Base-by-base conservation (phyloP, 1,140 invertebrate genomes). In the Zophobas atratus region DNA sequence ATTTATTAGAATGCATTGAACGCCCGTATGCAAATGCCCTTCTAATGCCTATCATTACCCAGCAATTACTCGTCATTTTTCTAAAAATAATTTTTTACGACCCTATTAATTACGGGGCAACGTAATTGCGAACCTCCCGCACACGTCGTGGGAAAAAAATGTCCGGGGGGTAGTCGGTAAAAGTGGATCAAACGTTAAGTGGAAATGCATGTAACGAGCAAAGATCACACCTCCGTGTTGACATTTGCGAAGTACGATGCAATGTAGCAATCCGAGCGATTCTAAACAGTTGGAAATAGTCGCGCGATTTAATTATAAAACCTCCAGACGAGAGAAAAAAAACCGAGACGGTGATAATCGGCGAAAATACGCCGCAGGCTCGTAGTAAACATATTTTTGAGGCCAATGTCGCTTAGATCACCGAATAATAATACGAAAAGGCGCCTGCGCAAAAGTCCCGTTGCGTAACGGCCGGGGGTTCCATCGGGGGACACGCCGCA, bases 391-490 rank as follows among this genome's bases (percentile, higher is more conserved):
- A 67, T 43, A 67, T 75, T 75, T 75, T 75, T 60, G 55, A 75
- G 55, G 55, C 73, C 73, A 75, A 63, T 75, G 73, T 75, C 73
- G 56, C 46, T 75, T 63, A 73, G 71, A 73, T 73, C 71, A 73
- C 49, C 71, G 71, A 56, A 73, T 73, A 73, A 73, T 73, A 56
- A 41, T 73, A 41, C n/a, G 34, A 70, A 73, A 73, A 55, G 33
- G 49, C 49, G 49, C 38, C 38, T 51, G 53, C 49, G 39, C 20
- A 20, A 8, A 51, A 2, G 36, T 73, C 53, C 53, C 38, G 71
- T 73, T 55, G 39, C 60, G 60, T n/a, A 67, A 67, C 60, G 60
- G 38, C 60, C 60, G 39, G 60, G 60, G 60, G 60, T 67, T 67
- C 60, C 38, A 73, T 55, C 36, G 71, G 49, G 48, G 48, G 49